These are phyloP conservation scores for Rhingia rostrata DNA, from an alignment of 2,888 invertebrate genomes.

Conservation along the genomic window DNA sequence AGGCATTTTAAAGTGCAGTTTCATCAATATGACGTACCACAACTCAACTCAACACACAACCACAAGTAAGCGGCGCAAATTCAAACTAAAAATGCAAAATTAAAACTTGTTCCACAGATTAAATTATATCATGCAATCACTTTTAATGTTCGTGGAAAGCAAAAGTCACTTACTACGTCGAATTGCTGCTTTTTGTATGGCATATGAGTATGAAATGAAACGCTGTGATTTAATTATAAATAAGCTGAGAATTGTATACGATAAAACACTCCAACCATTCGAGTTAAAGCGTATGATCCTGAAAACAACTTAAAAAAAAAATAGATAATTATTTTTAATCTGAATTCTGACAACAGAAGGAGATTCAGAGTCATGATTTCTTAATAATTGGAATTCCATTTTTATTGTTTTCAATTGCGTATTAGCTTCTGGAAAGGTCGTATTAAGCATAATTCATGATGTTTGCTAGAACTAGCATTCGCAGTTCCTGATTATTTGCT, in stretches of 20 bases:
- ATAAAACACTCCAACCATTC: not conserved
- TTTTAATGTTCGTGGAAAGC: slow-evolving; percentile 9
- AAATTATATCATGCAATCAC: slow-evolving; percentile 24
- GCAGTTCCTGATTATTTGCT: no score
- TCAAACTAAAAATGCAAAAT: slow-evolving; percentile 35
- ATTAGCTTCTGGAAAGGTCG: slow-evolving; percentile 14
- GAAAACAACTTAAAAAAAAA: slow-evolving; percentile 4
- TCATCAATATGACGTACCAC: not conserved
- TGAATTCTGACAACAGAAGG: not conserved
- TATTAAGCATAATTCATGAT: no score
- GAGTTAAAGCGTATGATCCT: not conserved
- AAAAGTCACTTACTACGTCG: not conserved
- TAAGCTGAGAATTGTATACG: not conserved
- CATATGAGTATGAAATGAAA: slow-evolving; percentile 1
- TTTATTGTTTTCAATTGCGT: not conserved
- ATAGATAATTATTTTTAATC: slow-evolving; percentile 18
- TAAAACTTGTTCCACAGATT: slow-evolving; percentile 35
- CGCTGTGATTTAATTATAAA: not conserved
- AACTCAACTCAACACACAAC: no score
- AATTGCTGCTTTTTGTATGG: not conserved
- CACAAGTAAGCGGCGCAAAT: not conserved
- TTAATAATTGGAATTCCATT: not conserved
- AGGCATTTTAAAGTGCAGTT: not conserved
- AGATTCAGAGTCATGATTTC: not conserved
- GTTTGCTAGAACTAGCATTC: no score